phyloP scores from a whole-genome alignment of 2,113 vertebrate genomes.

The Eonycteris spelaea region DNA sequence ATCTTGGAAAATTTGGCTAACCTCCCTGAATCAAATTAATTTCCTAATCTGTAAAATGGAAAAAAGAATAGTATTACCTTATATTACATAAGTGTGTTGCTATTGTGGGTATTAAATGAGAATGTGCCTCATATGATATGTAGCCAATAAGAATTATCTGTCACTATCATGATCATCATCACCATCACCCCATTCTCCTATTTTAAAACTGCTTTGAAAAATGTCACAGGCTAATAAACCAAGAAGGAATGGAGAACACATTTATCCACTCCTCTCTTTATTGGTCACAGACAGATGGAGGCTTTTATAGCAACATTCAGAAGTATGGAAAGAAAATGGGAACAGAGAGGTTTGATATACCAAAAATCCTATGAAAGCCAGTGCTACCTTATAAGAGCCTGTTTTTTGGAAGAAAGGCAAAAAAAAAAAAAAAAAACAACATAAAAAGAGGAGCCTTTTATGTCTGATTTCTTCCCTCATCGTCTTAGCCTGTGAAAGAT shows the following conservation, averaged over 20 bases:
- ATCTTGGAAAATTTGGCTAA: neutral
- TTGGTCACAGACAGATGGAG: neutral
- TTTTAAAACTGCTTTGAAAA: neutral
- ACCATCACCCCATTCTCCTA: neutral
- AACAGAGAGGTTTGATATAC: neutral
- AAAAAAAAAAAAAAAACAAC: neutral
- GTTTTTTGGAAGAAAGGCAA: neutral
- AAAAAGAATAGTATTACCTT: neutral
- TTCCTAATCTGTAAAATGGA: neutral
- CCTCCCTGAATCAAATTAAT: neutral
- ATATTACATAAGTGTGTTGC: neutral
- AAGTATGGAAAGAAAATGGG: neutral
- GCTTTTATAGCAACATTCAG: neutral
- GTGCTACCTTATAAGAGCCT: neutral
- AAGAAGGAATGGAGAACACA: neutral
- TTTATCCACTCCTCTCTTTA: neutral
- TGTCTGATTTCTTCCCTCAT: neutral
- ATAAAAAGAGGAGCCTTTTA: neutral
- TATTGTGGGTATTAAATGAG: neutral
- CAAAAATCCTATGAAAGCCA: neutral
- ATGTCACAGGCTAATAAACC: neutral
- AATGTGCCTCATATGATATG: neutral
- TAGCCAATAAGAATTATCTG: neutral
- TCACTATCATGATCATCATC: neutral
- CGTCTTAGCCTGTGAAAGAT: neutral